These are phyloP conservation scores for Brachypterus glaber DNA, from an alignment of 2,888 invertebrate genomes.

Conservation along the genomic window DNA sequence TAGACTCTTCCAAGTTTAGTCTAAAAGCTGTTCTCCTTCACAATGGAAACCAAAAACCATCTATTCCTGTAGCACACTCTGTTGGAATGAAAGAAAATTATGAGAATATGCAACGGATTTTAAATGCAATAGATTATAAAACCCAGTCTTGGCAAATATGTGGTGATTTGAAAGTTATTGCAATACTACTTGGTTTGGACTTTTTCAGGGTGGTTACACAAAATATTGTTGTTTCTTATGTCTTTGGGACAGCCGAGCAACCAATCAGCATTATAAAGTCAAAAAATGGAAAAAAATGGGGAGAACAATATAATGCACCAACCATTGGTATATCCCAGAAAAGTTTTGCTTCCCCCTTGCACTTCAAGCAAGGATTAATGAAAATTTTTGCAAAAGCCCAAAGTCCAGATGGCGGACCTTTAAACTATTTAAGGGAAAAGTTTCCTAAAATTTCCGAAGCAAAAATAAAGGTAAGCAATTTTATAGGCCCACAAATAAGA, in stretches of 20 bases:
- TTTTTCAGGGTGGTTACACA: conserved; percentile 3
- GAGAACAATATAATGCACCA: neutral
- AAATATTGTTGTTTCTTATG: conserved; percentile 5
- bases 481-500: conserved; percentile 17
- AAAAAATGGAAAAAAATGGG: neutral
- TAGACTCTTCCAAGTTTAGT: conserved; percentile 7
- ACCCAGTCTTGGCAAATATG: neutral
- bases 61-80: conserved; percentile 8
- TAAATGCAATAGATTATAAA: neutral
- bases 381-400: conserved; percentile 24
- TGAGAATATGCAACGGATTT: neutral
- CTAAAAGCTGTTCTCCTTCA: conserved; percentile 7
- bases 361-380: conserved; percentile 23
- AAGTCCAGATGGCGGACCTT: conserved; percentile 14
- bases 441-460: conserved; percentile 15
- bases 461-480: conserved; percentile 18
- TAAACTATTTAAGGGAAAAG: conserved; percentile 12
- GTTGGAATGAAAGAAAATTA: neutral
- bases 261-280: neutral
- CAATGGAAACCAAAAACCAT: conserved; percentile 26
- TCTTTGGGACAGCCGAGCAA: conserved; percentile 4
- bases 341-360: conserved; percentile 11
- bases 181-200: neutral
- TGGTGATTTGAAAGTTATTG: neutral
- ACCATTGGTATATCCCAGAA: neutral